Base-by-base conservation (phyloP, 2,888 invertebrate species). In the Dinocampus coccinellae region DNA sequence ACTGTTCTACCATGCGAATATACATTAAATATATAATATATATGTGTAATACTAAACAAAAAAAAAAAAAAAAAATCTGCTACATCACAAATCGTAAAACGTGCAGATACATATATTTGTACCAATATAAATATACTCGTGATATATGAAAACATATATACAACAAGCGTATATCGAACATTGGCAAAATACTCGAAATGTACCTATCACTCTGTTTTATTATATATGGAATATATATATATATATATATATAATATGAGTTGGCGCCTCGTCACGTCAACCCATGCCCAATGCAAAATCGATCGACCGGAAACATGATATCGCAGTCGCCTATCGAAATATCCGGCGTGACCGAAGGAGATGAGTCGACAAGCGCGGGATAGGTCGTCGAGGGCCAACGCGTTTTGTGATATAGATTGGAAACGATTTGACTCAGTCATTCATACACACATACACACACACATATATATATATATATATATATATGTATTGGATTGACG, bases 221-320 rank as follows among this genome's bases (percentile, higher is more conserved):
- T 29, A 29, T 29, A 29, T 29, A 29, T 29, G 29, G 3, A 29
- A 47, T 16, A n/a, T 6, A 3, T 6, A 16, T 16, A 55, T 47
- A 67, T 22, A 57, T n/a, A 42, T 42, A 42, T 16, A 47, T 16
- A 61, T 69, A 16, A 62, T 61, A 13, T 42, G 53, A 66, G 22
- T 68, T 63, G 67, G 57, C 63, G 47, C 47, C 63, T 68, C 62
- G 62, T 71, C 55, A 66, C 47, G 42, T 72, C 67, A 67, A 33
- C 61, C 67, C 62, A 55, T 36, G 62, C 20, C 55, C 55, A 26
- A 55, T 33, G 34, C 22, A 39, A 66, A 72, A 63, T 72, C 66
- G 71, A 72, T 67, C 67, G 63, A 68, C 63, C 63, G 63, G 72
- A 72, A 72, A 63, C 67, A 57, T 58, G 72, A 72, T 72, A 72